Percentiles rank a stretch among this genome's conserved stretches.
Evolutionary conservation across 2,797 vertebrate species (phyloP).

Genomic region (Spinus pinus): DNA sequence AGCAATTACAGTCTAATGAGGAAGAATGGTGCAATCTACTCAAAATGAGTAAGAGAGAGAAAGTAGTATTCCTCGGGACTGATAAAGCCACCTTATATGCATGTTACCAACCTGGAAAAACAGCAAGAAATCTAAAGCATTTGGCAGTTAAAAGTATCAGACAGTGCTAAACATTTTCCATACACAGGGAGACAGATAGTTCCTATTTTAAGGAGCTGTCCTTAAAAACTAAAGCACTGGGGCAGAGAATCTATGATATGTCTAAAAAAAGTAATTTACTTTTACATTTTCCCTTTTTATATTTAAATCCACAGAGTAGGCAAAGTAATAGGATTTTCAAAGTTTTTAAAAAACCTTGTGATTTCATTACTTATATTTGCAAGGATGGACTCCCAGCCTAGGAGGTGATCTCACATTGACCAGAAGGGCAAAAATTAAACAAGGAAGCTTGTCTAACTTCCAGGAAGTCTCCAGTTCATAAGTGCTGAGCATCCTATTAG

Average conservation of each 20-base stretch:
- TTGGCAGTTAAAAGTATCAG: neutral
- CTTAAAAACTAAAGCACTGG: neutral
- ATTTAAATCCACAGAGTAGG: neutral
- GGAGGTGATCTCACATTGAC: neutral
- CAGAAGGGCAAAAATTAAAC: neutral
- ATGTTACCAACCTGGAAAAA: neutral
- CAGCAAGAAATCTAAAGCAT: neutral
- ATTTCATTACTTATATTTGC: neutral
- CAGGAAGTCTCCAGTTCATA: neutral
- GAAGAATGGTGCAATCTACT: constrained; percentile 7
- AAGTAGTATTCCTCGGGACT: neutral
- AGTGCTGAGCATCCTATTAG: neutral
- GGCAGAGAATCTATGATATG: neutral
- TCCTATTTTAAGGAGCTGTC: neutral
- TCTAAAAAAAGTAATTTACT: neutral
- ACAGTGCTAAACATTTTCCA: neutral
- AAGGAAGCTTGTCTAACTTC: neutral
- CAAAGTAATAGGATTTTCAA: neutral
- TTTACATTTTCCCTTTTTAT: neutral
- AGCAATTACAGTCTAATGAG: constrained; percentile 32
- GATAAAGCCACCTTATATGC: neutral
- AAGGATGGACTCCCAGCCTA: neutral
- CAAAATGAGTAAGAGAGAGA: neutral
- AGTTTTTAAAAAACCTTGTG: neutral
- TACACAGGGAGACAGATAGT: neutral